Conservation (phyloP, 2,888 invertebrate genomes). For the Schrankia costaestrigalis region DNA sequence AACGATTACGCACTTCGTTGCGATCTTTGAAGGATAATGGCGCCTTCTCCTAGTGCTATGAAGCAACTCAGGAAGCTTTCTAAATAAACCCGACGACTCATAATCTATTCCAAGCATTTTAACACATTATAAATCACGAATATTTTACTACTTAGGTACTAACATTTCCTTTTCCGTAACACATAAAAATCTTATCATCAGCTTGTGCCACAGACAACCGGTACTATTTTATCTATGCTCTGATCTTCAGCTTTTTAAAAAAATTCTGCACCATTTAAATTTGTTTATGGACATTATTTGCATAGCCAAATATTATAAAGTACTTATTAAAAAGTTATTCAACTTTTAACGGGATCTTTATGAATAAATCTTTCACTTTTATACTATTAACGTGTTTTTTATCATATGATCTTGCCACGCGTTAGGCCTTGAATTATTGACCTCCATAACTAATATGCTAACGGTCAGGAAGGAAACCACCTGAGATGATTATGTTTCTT, state of each 20-base stretch:
- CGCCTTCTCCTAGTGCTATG: too few relatives aligned
- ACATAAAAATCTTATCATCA: constrained; percentile 7
- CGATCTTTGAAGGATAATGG: too few relatives aligned
- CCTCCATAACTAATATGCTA: constrained; percentile 33
- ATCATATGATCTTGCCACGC: constrained; percentile 20
- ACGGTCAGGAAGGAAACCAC: constrained; percentile 35
- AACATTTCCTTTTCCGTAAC: constrained; percentile 23
- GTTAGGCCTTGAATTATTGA: constrained; percentile 24
- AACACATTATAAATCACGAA: too few relatives aligned
- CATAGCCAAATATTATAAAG: constrained; percentile 33
- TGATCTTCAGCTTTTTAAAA: constrained; percentile 14
- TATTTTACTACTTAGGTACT: too few relatives aligned
- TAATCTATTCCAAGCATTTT: too few relatives aligned
- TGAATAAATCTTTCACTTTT: constrained; percentile 30
- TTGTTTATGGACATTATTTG: constrained; percentile 22
- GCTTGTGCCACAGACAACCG: constrained; percentile 16
- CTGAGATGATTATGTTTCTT: constrained; percentile 3
- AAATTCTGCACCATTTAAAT: constrained; percentile 26
- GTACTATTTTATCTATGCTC: constrained; percentile 14
- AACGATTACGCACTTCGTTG: too few relatives aligned
- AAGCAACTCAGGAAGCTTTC: too few relatives aligned
- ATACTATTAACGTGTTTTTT: constrained; percentile 31
- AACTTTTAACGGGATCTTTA: constrained; percentile 31
- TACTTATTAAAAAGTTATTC: constrained; percentile 26
- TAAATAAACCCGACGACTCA: too few relatives aligned